A percentile compares a stretch with the other conserved stretches of the same genome.
phyloP scores from a whole-genome alignment of 1,140 invertebrate species.

The Temnothorax longispinosus region DNA sequence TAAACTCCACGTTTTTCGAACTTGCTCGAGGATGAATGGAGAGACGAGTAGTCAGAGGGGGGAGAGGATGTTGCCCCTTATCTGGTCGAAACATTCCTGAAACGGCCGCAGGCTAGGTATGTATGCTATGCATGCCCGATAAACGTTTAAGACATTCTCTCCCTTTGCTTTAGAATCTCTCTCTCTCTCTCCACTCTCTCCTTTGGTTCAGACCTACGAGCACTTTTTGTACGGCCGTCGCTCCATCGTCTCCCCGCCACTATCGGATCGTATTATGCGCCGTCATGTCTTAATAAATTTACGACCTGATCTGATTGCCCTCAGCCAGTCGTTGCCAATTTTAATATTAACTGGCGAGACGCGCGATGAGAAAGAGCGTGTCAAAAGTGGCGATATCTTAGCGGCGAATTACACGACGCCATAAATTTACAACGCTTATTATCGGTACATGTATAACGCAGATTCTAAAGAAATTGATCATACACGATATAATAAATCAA shows the following conservation, averaged over 20 bases:
- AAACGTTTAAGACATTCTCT: slow-evolving; percentile 42
- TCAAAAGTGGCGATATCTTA: slow-evolving; percentile 45
- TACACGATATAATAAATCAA: background rate
- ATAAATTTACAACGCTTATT: slow-evolving; percentile 25
- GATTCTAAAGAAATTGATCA: slow-evolving; percentile 2
- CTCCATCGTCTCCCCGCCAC: background rate
- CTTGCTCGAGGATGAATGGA: background rate
- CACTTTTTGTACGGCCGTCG: slow-evolving; percentile 14
- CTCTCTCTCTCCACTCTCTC: background rate
- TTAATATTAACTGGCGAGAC: slow-evolving; percentile 55
- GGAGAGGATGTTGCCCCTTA: background rate
- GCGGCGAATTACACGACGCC: background rate
- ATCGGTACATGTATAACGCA: background rate
- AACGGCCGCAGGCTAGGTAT: slow-evolving; percentile 44
- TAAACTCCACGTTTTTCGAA: background rate
- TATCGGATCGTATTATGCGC: slow-evolving; percentile 66
- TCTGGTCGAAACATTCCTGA: slow-evolving; percentile 37
- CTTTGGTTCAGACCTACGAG: background rate
- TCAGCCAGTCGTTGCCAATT: slow-evolving; percentile 54
- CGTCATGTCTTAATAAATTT: slow-evolving; percentile 75
- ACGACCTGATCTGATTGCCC: slow-evolving; percentile 65
- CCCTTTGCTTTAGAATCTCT: background rate
- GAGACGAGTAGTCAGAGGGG: background rate
- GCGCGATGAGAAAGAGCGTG: slow-evolving; percentile 19
- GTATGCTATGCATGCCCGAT: slow-evolving; percentile 54